These are phyloP conservation scores for Polyploca ridens DNA, from an alignment of 2,888 invertebrate genomes.

Conservation along the genomic window DNA sequence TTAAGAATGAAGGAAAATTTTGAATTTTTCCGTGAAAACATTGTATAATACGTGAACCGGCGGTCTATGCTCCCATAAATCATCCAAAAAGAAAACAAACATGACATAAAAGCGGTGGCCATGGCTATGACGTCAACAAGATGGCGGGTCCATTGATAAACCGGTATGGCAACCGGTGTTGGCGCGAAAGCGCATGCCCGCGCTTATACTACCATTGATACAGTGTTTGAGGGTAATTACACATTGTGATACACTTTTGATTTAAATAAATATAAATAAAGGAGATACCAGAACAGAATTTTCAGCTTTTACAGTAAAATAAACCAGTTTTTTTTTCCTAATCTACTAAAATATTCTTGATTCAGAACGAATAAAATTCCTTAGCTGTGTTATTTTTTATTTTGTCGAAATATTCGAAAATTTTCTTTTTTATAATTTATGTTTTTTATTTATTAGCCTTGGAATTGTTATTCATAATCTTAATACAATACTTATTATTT, in stretches of 20 bases:
- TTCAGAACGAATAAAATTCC: no score
- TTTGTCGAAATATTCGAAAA: no score
- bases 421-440: no score
- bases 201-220: slow-evolving; percentile 76
- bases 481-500: not conserved
- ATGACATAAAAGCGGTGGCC: slow-evolving; percentile 56
- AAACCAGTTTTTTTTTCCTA: no score
- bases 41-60: slow-evolving; percentile 14
- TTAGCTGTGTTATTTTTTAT: no score
- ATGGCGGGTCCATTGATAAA: slow-evolving; percentile 78
- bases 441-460: not conserved
- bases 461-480: no score
- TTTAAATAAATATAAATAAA: slow-evolving; percentile 16
- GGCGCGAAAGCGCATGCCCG: slow-evolving; percentile 54
- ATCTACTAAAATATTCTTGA: no score
- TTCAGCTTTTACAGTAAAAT: no score
- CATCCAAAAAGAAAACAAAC: slow-evolving; percentile 69
- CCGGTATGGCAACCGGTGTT: slow-evolving; percentile 52
- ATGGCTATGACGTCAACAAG: slow-evolving; percentile 76
- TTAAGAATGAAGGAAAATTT: not conserved
- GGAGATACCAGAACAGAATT: no score
- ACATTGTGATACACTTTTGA: slow-evolving; percentile 32
- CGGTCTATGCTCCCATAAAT: slow-evolving; percentile 52
- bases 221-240: slow-evolving; percentile 48
- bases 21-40: slow-evolving; percentile 11